Evolutionary conservation across 2,888 invertebrate genomes (phyloP).

Genomic region (Pachydiplax longipennis): DNA sequence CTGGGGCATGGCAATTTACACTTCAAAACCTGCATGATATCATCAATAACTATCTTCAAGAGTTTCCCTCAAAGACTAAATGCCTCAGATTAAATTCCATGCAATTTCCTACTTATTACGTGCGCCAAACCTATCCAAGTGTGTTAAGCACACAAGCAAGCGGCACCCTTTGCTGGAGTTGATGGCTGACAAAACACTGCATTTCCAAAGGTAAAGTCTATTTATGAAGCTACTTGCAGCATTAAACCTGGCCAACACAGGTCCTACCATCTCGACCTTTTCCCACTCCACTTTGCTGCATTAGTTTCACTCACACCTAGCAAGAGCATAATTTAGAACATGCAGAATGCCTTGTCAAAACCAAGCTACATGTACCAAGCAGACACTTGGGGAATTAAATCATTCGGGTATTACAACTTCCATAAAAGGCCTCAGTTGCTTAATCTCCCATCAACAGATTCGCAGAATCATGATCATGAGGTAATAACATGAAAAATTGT

Average conservation of each 20-base stretch:
- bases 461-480: conserved; percentile 4
- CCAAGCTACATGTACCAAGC: neutral
- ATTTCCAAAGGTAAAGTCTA: neutral
- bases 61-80: neutral
- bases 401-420: neutral
- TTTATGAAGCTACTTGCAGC: neutral
- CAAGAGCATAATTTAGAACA: neutral
- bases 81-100: neutral
- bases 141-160: neutral
- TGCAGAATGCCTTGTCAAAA: neutral
- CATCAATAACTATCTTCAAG: neutral
- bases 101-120: neutral
- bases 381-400: neutral
- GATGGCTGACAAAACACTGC: neutral
- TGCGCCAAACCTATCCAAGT: neutral
- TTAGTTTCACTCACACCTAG: neutral
- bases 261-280: neutral
- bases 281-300: neutral
- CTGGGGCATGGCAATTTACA: neutral
- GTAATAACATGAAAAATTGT: neutral
- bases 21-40: neutral
- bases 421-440: neutral
- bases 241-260: neutral
- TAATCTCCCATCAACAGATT: neutral
- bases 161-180: neutral